Base-by-base conservation (phyloP, 2,797 vertebrate species). In the Danio albolineatus region DNA sequence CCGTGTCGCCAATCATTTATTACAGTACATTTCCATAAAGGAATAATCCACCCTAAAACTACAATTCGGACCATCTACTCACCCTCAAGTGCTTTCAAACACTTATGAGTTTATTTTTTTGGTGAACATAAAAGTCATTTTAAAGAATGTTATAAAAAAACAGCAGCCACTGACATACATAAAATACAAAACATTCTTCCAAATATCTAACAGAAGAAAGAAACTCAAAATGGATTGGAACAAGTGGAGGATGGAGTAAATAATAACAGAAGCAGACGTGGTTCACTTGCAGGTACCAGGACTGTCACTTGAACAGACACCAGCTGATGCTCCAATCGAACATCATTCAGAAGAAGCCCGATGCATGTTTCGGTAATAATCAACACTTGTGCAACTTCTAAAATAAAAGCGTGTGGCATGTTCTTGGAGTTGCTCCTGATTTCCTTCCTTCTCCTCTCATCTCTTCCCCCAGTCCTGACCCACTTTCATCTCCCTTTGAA, bases 401-500 rank as follows among this genome's bases (percentile, higher is more conserved):
- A 82, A 76, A 71, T 70, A 77, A 71, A 76, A 12, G 54, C 36
- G 49, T 81, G 73, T 71, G 56, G 49, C 80, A 77, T 64, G 74
- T 76, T 82, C 53, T 80, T 71, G 48, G 36, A 56, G 36, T 53
- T 82, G 61, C 60, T 73, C 80, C 54, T 54, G 43, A 51, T 79
- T 67, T 49, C 75, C n/a, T 43, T 10, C 44, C 67, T 76, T 48
- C 71, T 84, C 53, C 62, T 66, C 69, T 73, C 71, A 73, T 64
- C 77, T 65, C 62, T 73, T 84, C 80, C 83, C 54, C 78, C 53
- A 84, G 81, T 78, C 79, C 81, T 87, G 86, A 89, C 88, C 86
- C 88, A 89, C 80, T 86, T 88, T 85, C 78, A 79, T 79, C 83
- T 88, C 86, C 86, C 85, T 84, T 80, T 83, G 85, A 88, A 82